phyloP scores from a whole-genome alignment of 1,140 invertebrate genomes.

The Venturia canescens region DNA sequence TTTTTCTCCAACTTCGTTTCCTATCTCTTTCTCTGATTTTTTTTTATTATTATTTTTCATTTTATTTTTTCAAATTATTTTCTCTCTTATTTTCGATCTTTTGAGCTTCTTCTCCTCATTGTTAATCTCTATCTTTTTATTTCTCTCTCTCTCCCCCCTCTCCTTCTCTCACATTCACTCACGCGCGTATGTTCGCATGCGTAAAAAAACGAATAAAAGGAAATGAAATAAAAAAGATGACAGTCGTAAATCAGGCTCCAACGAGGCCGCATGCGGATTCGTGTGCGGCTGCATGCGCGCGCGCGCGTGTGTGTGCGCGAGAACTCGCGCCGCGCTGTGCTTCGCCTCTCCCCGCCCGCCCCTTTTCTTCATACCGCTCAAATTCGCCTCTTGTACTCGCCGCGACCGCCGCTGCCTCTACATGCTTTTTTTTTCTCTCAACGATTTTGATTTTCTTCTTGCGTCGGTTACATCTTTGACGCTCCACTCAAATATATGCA shows the following conservation, averaged over 20 bases:
- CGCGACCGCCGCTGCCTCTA: neutral
- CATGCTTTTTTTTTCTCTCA: neutral
- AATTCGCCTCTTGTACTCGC: constrained; percentile 12
- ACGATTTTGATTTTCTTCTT: neutral
- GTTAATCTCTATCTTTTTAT: neutral
- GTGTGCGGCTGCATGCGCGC: neutral
- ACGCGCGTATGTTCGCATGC: no score
- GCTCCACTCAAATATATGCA: constrained; percentile 18
- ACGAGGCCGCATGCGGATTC: constrained; percentile 56
- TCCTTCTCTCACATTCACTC: neutral
- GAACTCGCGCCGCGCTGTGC: constrained; percentile 14
- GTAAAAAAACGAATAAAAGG: no score
- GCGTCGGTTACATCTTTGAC: constrained; percentile 60
- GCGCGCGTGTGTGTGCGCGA: constrained; percentile 9
- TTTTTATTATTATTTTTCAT: neutral
- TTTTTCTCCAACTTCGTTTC: neutral
- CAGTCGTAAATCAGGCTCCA: constrained; percentile 69
- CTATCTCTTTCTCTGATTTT: neutral
- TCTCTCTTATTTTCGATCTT: neutral
- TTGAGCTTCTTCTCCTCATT: neutral
- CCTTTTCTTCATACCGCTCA: constrained; percentile 19
- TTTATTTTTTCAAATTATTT: neutral
- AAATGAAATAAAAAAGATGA: constrained; percentile 54
- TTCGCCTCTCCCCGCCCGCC: neutral
- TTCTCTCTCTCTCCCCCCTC: neutral